Percentiles rank a stretch among this genome's conserved stretches.
phyloP scores from a whole-genome alignment of 2,113 vertebrate species.

The Otis tarda region DNA sequence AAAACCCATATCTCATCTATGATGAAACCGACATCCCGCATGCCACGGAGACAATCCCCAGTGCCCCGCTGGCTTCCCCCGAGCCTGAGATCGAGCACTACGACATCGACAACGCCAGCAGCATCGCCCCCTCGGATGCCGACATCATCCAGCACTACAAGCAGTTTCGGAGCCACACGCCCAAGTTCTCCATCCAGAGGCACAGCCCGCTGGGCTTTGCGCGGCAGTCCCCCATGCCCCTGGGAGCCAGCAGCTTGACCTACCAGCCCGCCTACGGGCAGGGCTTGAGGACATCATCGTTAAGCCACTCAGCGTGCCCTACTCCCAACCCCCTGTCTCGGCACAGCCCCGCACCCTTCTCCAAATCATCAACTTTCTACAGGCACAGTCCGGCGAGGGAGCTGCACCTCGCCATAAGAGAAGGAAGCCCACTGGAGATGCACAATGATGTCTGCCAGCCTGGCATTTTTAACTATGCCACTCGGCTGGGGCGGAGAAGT shows the following conservation, averaged over 20 bases:
- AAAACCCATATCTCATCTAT: conserved; percentile 96
- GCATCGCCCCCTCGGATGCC: conserved; percentile 94
- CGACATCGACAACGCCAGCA: conserved; percentile 97
- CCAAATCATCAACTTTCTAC: conserved; percentile 90
- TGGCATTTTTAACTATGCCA: conserved; percentile 89
- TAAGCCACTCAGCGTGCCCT: conserved; percentile 91
- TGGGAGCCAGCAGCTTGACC: conserved; percentile 90
- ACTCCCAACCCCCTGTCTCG: conserved; percentile 90
- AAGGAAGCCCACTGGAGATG: conserved; percentile 88
- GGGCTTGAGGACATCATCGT: conserved; percentile 84
- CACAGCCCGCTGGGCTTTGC: conserved; percentile 95
- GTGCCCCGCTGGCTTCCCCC: conserved; percentile 85
- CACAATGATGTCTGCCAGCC: conserved; percentile 87
- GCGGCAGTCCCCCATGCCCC: conserved; percentile 90
- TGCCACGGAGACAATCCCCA: conserved; percentile 85
- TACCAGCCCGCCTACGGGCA: conserved; percentile 90
- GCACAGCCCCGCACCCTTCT: conserved; percentile 93
- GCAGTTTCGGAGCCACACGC: conserved; percentile 95
- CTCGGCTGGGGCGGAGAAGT: conserved; percentile 91
- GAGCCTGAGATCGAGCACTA: conserved; percentile 94
- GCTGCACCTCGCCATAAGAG: conserved; percentile 87
- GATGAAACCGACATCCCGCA: conserved; percentile 91
- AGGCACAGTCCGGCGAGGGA: conserved; percentile 91
- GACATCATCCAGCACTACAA: conserved; percentile 98
- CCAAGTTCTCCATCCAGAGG: conserved; percentile 96